Conservation (phyloP, 2,113 vertebrate genomes). For the Spilogale gracilis region DNA sequence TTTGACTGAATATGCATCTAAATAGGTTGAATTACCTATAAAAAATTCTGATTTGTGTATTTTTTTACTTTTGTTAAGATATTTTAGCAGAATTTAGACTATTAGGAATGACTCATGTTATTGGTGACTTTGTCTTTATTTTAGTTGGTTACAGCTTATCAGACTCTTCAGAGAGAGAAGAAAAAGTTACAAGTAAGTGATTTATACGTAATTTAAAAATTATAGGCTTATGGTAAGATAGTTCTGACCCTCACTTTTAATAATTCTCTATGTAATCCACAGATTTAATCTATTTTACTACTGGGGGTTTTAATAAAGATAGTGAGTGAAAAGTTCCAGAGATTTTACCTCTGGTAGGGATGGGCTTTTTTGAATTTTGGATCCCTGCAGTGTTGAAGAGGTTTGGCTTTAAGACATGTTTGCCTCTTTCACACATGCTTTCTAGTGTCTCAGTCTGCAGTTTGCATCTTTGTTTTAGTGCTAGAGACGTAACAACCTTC, state of each 20-base stretch:
- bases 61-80: neutral
- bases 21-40: neutral
- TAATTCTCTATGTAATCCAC: neutral
- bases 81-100: conserved; percentile 42
- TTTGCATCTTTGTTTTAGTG: neutral
- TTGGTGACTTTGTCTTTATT: conserved; percentile 73
- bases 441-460: neutral
- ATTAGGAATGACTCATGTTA: conserved; percentile 53
- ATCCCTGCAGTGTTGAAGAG: neutral
- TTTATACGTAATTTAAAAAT: neutral
- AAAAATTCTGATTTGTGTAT: neutral
- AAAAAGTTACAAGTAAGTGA: conserved; percentile 95
- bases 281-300: neutral
- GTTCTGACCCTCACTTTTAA: neutral
- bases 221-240: neutral
- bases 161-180: conserved; percentile 95
- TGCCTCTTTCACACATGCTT: neutral
- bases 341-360: neutral
- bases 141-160: conserved; percentile 95
- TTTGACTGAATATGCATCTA: neutral
- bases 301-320: neutral
- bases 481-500: neutral
- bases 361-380: neutral
- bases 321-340: neutral
- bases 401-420: neutral